Percentiles rank a stretch among this genome's conserved stretches.
phyloP scores from a whole-genome alignment of 1,140 invertebrate genomes.

The Leptinotarsa texana region DNA sequence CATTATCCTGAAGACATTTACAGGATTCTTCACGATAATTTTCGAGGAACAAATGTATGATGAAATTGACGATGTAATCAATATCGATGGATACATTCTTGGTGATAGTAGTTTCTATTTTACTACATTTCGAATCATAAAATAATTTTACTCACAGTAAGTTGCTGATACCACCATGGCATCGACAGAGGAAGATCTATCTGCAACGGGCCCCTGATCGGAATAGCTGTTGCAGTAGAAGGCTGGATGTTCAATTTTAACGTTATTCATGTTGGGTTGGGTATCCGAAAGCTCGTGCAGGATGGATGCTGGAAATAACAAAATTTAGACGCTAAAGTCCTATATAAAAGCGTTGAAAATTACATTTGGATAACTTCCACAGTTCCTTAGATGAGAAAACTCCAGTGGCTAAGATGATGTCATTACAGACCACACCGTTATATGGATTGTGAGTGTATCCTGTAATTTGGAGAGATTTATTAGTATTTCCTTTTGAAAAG shows the following conservation, averaged over 20 bases:
- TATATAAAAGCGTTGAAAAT: conserved; percentile 42
- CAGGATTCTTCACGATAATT: no score
- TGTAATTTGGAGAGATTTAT: conserved; percentile 59
- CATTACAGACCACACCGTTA: conserved; percentile 96
- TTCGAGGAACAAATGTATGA: no score
- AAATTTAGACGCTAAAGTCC: conserved; percentile 42
- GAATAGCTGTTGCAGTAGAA: conserved; percentile 94
- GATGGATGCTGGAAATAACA: conserved; percentile 83
- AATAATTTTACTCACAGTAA: conserved; percentile 61
- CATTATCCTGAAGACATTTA: no score
- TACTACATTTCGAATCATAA: not conserved
- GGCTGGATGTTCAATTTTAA: conserved; percentile 86
- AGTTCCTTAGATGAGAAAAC: conserved; percentile 98
- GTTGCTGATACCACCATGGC: conserved; percentile 63
- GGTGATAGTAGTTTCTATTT: no score
- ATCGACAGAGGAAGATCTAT: conserved; percentile 57
- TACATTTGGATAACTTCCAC: conserved; percentile 95
- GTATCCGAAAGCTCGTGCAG: conserved; percentile 84
- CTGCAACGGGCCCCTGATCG: conserved; percentile 62
- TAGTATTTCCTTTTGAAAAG: not conserved
- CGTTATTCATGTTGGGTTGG: conserved; percentile 77
- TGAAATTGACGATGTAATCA: no score
- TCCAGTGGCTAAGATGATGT: conserved; percentile 96
- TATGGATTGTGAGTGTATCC: conserved; percentile 95
- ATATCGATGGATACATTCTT: no score